phyloP scores from a whole-genome alignment of 2,797 vertebrate genomes.

The Sylvia borin region DNA sequence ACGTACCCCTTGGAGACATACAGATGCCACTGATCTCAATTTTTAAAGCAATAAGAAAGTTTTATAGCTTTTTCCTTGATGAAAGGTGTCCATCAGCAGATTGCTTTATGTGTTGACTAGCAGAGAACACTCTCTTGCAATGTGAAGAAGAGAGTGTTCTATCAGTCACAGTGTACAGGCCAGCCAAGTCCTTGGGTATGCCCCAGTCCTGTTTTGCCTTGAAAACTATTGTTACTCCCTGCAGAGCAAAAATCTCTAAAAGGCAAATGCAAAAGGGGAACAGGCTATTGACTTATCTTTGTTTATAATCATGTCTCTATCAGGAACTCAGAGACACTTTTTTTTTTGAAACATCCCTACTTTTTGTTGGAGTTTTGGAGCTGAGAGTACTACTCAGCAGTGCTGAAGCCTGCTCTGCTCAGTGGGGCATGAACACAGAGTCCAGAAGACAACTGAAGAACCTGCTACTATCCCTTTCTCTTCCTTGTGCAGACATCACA shows the following conservation, averaged over 20 bases:
- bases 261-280: not conserved
- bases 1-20: not conserved
- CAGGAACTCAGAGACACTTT: not conserved
- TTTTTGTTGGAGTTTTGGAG: not conserved
- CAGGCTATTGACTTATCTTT: not conserved
- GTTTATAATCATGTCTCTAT: not conserved
- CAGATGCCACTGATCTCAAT: not conserved
- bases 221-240: not conserved
- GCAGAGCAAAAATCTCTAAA: not conserved
- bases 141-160: not conserved
- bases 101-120: not conserved
- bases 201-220: not conserved
- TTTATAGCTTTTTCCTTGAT: not conserved
- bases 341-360: not conserved
- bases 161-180: not conserved
- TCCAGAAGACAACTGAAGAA: not conserved
- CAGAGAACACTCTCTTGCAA: constrained; percentile 19
- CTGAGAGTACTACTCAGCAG: not conserved
- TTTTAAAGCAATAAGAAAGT: not conserved
- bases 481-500: not conserved
- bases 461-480: not conserved
- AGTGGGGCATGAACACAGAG: not conserved
- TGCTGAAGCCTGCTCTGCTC: not conserved
- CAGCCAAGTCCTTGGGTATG: not conserved
- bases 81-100: not conserved